Conservation (phyloP, 2,113 vertebrate genomes). For the Peromyscus californicus region DNA sequence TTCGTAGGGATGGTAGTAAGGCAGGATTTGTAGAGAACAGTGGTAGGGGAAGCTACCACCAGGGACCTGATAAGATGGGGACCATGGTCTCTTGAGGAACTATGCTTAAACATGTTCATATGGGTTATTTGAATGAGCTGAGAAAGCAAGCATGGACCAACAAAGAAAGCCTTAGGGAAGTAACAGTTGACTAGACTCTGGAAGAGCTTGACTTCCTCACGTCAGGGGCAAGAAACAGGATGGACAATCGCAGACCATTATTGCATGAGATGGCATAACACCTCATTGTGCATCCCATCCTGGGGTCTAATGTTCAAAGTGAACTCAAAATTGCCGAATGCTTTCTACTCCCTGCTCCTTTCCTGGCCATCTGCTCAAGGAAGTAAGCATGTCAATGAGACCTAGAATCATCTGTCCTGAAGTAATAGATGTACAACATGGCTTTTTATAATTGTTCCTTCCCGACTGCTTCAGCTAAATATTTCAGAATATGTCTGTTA, state of each 20-base stretch:
- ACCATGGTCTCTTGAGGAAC: background rate
- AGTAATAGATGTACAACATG: background rate
- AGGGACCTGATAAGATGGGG: background rate
- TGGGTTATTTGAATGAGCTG: background rate
- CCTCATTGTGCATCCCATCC: background rate
- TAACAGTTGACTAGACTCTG: background rate
- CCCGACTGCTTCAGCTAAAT: background rate
- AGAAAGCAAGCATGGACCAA: no score
- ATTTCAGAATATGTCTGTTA: background rate
- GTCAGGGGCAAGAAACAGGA: background rate
- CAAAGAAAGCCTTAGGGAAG: background rate
- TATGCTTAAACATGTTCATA: background rate
- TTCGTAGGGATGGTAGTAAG: background rate
- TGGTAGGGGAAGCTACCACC: background rate
- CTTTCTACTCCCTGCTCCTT: background rate
- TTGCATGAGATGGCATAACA: background rate
- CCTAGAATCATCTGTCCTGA: background rate
- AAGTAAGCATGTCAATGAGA: background rate
- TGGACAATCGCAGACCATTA: background rate
- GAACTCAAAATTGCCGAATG: background rate
- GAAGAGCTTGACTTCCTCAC: background rate
- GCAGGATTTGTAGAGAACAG: background rate
- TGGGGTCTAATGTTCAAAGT: background rate
- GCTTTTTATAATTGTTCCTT: background rate
- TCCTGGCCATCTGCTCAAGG: background rate